A percentile compares a stretch with the other conserved stretches of the same genome.
phyloP scores from a whole-genome alignment of 2,888 invertebrate species.

The Oithona nana region DNA sequence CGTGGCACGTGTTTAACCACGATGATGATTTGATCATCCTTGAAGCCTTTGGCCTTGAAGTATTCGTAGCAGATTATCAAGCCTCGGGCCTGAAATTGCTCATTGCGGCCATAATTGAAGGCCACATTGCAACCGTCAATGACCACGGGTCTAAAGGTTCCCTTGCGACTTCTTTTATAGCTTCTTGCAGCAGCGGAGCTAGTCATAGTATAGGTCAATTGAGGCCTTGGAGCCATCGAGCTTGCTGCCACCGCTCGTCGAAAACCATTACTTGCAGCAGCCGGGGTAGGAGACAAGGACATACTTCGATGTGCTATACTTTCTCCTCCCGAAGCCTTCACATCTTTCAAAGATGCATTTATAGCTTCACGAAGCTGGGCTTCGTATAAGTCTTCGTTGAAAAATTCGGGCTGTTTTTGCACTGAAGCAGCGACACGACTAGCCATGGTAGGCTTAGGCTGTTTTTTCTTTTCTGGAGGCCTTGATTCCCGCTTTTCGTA shows the following conservation, averaged over 20 bases:
- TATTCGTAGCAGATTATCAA: not conserved
- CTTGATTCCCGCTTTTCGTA: too few relatives aligned
- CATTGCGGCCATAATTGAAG: not conserved
- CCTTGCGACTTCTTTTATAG: not conserved
- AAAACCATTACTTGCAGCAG: not conserved
- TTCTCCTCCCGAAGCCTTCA: not conserved
- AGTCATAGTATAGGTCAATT: not conserved
- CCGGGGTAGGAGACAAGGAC: not conserved
- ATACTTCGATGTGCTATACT: not conserved
- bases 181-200: too few relatives aligned
- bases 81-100: not conserved
- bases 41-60: not conserved
- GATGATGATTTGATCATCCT: not conserved
- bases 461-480: not conserved
- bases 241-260: too few relatives aligned
- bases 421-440: not conserved
- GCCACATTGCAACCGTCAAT: slow-evolving; percentile 6
- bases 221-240: too few relatives aligned
- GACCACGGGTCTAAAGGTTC: slow-evolving; percentile 1
- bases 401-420: not conserved
- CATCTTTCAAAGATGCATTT: not conserved
- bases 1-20: not conserved
- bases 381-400: not conserved
- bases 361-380: not conserved
- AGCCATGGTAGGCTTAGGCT: not conserved